Evolutionary conservation across 2,888 invertebrate species (phyloP).

Genomic region (Drosophila hamatofila): DNA sequence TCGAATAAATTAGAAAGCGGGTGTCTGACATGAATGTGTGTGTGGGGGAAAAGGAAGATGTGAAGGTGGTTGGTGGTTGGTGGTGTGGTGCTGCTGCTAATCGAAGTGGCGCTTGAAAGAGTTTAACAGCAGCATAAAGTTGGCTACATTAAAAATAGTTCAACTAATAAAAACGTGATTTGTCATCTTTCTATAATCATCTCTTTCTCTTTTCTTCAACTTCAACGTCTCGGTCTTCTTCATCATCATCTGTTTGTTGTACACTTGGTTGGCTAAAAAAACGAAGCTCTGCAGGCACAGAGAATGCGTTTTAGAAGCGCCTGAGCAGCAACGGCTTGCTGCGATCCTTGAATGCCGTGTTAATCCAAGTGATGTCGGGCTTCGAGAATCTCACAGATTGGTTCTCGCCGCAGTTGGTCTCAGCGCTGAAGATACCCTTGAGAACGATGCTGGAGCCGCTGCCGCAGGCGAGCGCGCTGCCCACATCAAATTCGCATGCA

Average conservation of each 20-base stretch:
- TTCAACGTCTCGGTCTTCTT: not conserved
- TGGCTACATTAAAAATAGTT: slow-evolving; percentile 72
- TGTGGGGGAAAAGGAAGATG: slow-evolving; percentile 4
- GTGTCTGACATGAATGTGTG: slow-evolving; percentile 28
- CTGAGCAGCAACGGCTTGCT: slow-evolving; percentile 78
- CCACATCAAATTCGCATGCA: slow-evolving; percentile 92
- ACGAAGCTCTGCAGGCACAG: not conserved
- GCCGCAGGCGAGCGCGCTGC: slow-evolving; percentile 93
- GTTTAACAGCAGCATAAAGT: slow-evolving; percentile 55
- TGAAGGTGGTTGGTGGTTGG: slow-evolving; percentile 21
- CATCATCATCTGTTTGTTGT: not conserved
- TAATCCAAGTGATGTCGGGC: slow-evolving; percentile 88
- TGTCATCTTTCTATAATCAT: slow-evolving; percentile 22
- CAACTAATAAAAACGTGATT: slow-evolving; percentile 51
- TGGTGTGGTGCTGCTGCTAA: slow-evolving; percentile 25
- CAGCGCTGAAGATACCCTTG: slow-evolving; percentile 91
- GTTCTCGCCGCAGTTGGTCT: slow-evolving; percentile 89
- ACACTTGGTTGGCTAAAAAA: not conserved
- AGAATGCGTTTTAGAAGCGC: slow-evolving; percentile 60
- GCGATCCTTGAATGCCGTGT: slow-evolving; percentile 79
- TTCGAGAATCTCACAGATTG: slow-evolving; percentile 87
- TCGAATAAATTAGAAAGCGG: slow-evolving; percentile 62
- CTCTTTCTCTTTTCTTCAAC: slow-evolving; percentile 18
- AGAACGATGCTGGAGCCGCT: slow-evolving; percentile 89
- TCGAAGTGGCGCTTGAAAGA: slow-evolving; percentile 11